phyloP scores from a whole-genome alignment of 2,888 invertebrate genomes.

The Monoplex corrugatus region DNA sequence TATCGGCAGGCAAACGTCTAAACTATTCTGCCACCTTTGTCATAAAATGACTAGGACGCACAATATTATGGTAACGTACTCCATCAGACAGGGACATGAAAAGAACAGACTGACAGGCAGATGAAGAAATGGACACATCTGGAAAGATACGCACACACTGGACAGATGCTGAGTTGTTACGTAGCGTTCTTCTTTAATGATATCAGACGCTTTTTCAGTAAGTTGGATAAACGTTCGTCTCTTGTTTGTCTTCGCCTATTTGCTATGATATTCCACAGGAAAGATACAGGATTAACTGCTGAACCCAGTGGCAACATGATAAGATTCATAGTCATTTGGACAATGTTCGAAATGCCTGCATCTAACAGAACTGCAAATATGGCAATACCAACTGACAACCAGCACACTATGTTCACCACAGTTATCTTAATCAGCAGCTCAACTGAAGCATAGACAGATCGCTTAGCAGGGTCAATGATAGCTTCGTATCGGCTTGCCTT shows the following conservation, averaged over 20 bases:
- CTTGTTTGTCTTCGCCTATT: not conserved
- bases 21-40: too few relatives aligned
- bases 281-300: not conserved
- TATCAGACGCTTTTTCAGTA: not conserved
- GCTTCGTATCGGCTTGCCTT: not conserved
- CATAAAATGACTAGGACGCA: too few relatives aligned
- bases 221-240: not conserved
- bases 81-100: too few relatives aligned
- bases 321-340: not conserved
- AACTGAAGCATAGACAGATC: not conserved
- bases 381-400: not conserved
- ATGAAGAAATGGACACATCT: too few relatives aligned
- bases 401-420: not conserved
- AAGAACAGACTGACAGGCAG: too few relatives aligned
- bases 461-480: not conserved
- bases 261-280: not conserved
- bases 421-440: not conserved
- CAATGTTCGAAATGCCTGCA: not conserved
- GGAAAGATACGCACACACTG: too few relatives aligned
- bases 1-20: too few relatives aligned
- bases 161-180: too few relatives aligned
- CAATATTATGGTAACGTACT: too few relatives aligned
- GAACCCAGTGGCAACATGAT: not conserved
- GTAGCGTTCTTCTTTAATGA: not conserved
- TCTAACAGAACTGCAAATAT: not conserved